phyloP scores from a whole-genome alignment of 2,888 invertebrate genomes.

The Elysia crispata region DNA sequence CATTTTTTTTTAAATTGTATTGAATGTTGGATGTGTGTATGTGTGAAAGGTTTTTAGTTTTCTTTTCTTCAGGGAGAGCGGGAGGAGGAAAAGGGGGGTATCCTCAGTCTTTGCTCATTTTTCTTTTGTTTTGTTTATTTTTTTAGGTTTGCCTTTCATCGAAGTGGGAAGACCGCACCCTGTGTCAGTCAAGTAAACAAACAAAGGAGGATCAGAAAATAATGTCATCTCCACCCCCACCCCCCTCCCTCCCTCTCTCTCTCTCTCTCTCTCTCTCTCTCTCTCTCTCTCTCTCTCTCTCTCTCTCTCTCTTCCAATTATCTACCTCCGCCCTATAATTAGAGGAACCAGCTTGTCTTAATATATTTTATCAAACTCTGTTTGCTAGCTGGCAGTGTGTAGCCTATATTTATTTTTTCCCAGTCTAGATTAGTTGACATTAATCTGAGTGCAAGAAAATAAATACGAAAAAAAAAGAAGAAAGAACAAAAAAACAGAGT shows the following conservation, averaged over 20 bases:
- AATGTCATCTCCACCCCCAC: not conserved
- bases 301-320: constrained; percentile 2
- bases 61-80: not conserved
- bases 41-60: too few relatives aligned
- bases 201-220: not conserved
- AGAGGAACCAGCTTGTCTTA: not conserved
- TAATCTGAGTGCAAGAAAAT: too few relatives aligned
- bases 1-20: too few relatives aligned
- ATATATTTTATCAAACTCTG: too few relatives aligned
- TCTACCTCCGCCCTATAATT: not conserved
- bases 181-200: too few relatives aligned
- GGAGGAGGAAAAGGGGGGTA: not conserved
- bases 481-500: too few relatives aligned
- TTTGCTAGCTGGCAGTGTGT: too few relatives aligned
- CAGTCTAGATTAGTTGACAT: too few relatives aligned
- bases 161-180: too few relatives aligned
- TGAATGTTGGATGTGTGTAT: too few relatives aligned
- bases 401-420: too few relatives aligned
- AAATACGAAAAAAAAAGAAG: too few relatives aligned
- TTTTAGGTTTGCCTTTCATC: not conserved
- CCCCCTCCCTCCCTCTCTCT: not conserved
- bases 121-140: not conserved
- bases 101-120: not conserved
- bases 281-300: constrained; percentile 33
- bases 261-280: constrained; percentile 26